These are phyloP conservation scores for Heliconius erato DNA, from an alignment of 2,888 invertebrate species.

Conservation along the genomic window DNA sequence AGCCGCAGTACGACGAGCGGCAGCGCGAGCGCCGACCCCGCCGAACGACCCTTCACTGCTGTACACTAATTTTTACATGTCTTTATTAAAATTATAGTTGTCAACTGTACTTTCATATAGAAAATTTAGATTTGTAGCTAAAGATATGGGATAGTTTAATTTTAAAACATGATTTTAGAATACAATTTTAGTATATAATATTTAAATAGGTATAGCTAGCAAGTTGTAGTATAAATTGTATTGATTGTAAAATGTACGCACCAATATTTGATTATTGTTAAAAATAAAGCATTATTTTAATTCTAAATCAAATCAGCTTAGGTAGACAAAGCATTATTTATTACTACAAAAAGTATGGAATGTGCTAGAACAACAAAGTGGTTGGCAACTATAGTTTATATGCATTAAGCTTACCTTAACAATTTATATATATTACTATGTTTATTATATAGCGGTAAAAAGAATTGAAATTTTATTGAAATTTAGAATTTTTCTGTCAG, in stretches of 20 bases:
- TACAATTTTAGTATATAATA: not conserved
- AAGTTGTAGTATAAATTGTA: not conserved
- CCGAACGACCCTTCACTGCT: slow-evolving; percentile 80
- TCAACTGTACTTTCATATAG: not conserved
- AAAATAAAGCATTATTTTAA: no score
- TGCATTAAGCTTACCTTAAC: not conserved
- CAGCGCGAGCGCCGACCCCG: slow-evolving; percentile 76
- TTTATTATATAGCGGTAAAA: not conserved
- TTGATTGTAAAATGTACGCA: no score
- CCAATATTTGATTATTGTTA: not conserved
- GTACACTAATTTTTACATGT: slow-evolving; percentile 56
- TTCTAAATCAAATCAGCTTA: no score
- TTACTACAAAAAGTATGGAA: no score
- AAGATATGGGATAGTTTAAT: not conserved
- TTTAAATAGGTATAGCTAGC: not conserved
- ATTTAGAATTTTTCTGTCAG: not conserved
- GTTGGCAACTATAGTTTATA: not conserved
- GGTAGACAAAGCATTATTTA: no score
- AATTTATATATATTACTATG: not conserved
- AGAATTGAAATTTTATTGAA: not conserved
- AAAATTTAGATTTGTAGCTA: not conserved
- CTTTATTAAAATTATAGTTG: not conserved
- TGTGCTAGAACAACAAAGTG: not conserved
- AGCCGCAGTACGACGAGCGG: slow-evolving; percentile 77
- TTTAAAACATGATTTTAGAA: not conserved